phyloP scores from a whole-genome alignment of 2,888 invertebrate genomes.

The Pseudeuparius sepicola region DNA sequence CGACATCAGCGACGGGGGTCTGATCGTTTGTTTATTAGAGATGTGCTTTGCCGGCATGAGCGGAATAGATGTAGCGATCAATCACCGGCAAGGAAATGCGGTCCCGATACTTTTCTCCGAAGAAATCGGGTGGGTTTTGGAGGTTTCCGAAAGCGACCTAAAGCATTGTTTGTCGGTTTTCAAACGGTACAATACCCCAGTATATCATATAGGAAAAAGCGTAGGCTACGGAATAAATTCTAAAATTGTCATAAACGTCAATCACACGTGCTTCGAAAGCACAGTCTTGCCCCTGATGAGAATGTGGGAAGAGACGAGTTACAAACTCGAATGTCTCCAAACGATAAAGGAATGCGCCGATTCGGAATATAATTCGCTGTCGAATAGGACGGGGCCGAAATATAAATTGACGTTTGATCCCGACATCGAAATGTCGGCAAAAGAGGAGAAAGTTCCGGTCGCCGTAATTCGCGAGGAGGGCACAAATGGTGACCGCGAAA shows the following conservation, averaged over 20 bases:
- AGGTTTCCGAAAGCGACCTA: constrained; percentile 50
- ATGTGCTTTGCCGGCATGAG: constrained; percentile 93
- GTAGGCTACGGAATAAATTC: constrained; percentile 57
- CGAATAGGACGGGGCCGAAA: constrained; percentile 54
- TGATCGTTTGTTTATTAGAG: constrained; percentile 81
- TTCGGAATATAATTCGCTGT: constrained; percentile 66
- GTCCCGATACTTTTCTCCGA: constrained; percentile 71
- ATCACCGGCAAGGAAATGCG: constrained; percentile 45
- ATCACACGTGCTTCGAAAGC: constrained; percentile 52
- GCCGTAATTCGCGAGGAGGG: constrained; percentile 96
- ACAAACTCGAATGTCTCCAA: constrained; percentile 76
- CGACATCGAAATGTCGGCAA: constrained; percentile 41
- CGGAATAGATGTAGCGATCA: constrained; percentile 60
- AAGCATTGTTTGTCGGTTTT: constrained; percentile 52
- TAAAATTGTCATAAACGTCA: constrained; percentile 49
- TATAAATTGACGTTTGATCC: constrained; percentile 67
- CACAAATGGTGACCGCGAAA: constrained; percentile 93
- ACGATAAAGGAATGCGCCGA: constrained; percentile 67
- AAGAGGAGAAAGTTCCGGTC: constrained; percentile 49
- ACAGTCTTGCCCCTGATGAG: constrained; percentile 59
- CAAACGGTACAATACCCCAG: constrained; percentile 48
- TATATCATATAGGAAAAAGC: constrained; percentile 58
- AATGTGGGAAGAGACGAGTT: constrained; percentile 95
- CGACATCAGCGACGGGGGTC: constrained; percentile 94
- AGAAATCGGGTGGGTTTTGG: constrained; percentile 78